Conservation (phyloP, 2,888 invertebrate species). For the Eupithecia tripunctaria region DNA sequence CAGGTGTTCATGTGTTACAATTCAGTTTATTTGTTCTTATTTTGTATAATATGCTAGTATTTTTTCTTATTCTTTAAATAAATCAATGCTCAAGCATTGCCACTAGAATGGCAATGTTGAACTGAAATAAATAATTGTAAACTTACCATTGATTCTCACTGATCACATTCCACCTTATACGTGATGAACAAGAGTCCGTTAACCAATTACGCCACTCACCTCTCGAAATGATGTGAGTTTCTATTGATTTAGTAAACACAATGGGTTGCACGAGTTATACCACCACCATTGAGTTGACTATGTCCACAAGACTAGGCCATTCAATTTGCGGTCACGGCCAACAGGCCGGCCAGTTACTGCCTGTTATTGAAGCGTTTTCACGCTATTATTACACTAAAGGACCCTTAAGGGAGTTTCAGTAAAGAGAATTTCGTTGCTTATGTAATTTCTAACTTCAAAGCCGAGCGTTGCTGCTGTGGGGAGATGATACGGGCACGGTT, state of each 20-base stretch:
- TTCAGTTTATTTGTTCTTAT: too few species aligned
- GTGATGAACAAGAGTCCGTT: too few species aligned
- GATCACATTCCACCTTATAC: background rate
- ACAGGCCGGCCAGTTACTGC: slow-evolving; percentile 39
- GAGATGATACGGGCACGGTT: slow-evolving; percentile 27
- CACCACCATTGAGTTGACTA: slow-evolving; percentile 10
- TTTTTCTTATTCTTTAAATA: too few species aligned
- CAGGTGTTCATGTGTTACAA: too few species aligned
- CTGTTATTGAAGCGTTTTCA: slow-evolving; percentile 46
- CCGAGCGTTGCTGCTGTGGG: slow-evolving; percentile 27
- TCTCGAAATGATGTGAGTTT: background rate
- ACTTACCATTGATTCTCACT: too few species aligned
- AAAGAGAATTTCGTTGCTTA: slow-evolving; percentile 39
- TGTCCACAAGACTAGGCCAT: slow-evolving; percentile 34
- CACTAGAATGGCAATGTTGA: too few species aligned
- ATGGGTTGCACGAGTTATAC: background rate
- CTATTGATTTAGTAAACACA: background rate
- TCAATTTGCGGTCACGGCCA: slow-evolving; percentile 45
- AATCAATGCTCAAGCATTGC: background rate
- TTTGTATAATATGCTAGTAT: too few species aligned
- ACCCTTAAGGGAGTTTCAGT: slow-evolving; percentile 38
- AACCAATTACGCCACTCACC: too few species aligned
- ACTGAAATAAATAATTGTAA: too few species aligned
- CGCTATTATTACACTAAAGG: slow-evolving; percentile 45
- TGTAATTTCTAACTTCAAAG: slow-evolving; percentile 38